phyloP scores from a whole-genome alignment of 2,888 invertebrate species.

The Agrotis clavis region DNA sequence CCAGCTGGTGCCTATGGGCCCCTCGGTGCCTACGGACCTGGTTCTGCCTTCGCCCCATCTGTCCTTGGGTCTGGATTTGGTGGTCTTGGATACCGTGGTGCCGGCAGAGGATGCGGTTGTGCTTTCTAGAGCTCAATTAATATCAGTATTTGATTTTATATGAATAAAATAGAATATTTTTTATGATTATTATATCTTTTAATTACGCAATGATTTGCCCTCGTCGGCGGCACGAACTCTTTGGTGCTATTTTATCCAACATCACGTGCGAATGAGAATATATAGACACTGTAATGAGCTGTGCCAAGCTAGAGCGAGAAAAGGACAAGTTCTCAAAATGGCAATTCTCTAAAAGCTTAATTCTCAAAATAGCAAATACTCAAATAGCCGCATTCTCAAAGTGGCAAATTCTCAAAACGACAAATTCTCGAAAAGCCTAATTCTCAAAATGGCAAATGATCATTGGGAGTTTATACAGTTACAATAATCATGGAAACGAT shows the following conservation, averaged over 20 bases:
- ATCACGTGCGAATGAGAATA: too few species aligned
- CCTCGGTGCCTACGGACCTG: slow-evolving; percentile 3
- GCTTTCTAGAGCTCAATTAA: slow-evolving; percentile 6
- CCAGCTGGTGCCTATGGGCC: slow-evolving; percentile 4
- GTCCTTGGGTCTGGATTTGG: slow-evolving; percentile 18
- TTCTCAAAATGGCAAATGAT: too few species aligned
- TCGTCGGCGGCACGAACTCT: too few species aligned
- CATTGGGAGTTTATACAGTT: background rate
- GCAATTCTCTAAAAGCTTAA: too few species aligned
- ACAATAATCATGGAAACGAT: background rate
- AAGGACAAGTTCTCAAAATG: too few species aligned
- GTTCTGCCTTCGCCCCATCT: slow-evolving; percentile 2
- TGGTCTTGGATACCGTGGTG: slow-evolving; percentile 1
- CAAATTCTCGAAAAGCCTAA: too few species aligned
- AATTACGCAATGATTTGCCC: background rate
- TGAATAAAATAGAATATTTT: slow-evolving; percentile 15
- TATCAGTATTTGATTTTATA: background rate
- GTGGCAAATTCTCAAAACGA: too few species aligned
- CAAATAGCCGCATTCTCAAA: too few species aligned
- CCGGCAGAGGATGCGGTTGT: slow-evolving; percentile 29
- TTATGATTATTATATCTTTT: background rate
- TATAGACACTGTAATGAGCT: too few species aligned
- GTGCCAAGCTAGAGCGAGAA: too few species aligned
- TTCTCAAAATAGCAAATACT: too few species aligned
- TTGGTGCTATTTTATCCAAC: too few species aligned